Base-by-base conservation (phyloP, 1,140 invertebrate species). In the Drosophila malerkotliana region DNA sequence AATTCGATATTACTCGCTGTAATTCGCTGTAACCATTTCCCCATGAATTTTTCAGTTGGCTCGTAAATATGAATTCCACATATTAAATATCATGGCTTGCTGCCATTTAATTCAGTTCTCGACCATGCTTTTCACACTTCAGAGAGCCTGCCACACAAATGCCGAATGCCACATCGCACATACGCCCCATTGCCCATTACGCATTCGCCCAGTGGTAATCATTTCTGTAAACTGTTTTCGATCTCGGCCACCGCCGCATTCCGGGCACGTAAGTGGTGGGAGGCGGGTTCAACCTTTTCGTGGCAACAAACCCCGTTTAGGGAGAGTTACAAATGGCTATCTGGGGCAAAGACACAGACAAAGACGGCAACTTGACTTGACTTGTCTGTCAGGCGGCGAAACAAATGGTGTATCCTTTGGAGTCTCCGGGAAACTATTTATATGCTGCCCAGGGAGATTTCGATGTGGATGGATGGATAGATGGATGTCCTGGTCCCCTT, bases 161-260 rank as follows among this genome's bases (percentile, higher is more conserved):
- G 3, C 15, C 15, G 18, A 48, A 80, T 66, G 37, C 18, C 62
- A 59, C 59, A 80, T 72, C 64, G 68, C 80, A 67, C 80, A 84
- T 80, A 85, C 81, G 82, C 82, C 81, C 64, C 78, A 66, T 77
- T 85, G 69, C 68, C 69, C 82, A 87, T 85, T 87, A 85, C 68
- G 69, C 82, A 87, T 85, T 71, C 78, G 81, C 71, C 82, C 68
- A 63, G 81, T 73, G 54, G 77, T 74, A 77, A 84, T 84, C 82
- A 84, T 84, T 84, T 81, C 77, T 84, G 81, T 85, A 84, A 84
- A 84, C 81, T 87, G 82, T 84, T 85, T 87, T 87, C 77, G 78
- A 87, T 84, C 77, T 69, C 57, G 45, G 48, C 69, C 61, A 56
- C 21, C 39, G 18, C 32, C 55, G 37, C 71, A 77, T 73, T 63